A percentile compares a stretch with the other conserved stretches of the same genome.
Evolutionary conservation across 2,888 invertebrate species (phyloP).

Genomic region (Phalangium opilio): DNA sequence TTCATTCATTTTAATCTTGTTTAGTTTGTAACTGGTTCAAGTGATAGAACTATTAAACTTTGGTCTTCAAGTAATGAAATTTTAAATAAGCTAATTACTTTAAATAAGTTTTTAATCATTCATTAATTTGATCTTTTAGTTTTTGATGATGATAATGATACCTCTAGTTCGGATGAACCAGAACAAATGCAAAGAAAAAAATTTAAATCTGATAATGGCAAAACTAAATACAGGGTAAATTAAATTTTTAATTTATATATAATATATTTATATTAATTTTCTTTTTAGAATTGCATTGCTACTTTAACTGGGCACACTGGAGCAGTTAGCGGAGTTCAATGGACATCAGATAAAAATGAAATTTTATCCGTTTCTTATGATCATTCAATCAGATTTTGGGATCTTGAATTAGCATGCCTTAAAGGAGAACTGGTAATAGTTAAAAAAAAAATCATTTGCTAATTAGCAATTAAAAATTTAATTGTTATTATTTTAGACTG

Average conservation of each 20-base stretch:
- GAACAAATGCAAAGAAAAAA: conserved; percentile 18
- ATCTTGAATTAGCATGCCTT: conserved; percentile 65
- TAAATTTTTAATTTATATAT: no score
- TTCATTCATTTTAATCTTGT: conserved; percentile 4
- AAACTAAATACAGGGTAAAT: conserved; percentile 24
- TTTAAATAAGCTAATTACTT: background rate
- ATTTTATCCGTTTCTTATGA: conserved; percentile 85
- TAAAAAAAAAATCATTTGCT: no score
- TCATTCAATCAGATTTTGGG: conserved; percentile 88
- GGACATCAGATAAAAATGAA: conserved; percentile 62
- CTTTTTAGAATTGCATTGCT: conserved; percentile 49
- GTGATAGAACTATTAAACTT: conserved; percentile 80
- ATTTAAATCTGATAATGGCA: conserved; percentile 18
- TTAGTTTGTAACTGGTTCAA: conserved; percentile 63
- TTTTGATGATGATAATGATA: conserved; percentile 19
- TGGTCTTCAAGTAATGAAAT: conserved; percentile 49
- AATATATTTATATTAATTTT: conserved; percentile 2
- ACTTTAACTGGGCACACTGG: conserved; percentile 88
- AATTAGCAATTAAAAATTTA: no score
- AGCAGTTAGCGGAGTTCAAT: conserved; percentile 55
- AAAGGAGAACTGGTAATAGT: conserved; percentile 53
- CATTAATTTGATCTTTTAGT: background rate
- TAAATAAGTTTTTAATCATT: background rate
- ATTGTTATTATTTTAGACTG: no score
- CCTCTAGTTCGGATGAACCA: conserved; percentile 23